Evolutionary conservation across 2,113 vertebrate species (phyloP).

Genomic region (Cyrtonyx montezumae): DNA sequence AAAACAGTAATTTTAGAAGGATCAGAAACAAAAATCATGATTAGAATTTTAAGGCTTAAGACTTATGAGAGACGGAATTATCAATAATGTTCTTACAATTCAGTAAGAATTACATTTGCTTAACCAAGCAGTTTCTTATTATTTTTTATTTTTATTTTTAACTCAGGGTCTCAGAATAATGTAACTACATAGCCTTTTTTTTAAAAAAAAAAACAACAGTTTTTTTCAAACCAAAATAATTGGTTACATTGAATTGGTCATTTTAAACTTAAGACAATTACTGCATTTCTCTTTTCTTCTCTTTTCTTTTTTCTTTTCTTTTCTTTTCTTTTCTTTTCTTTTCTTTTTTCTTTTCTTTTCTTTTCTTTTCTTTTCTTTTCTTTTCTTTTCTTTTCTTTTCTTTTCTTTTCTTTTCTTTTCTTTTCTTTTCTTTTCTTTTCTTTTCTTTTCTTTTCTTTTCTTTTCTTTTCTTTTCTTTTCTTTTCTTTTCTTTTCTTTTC

Average conservation of each 20-base stretch:
- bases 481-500: no score
- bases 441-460: no score
- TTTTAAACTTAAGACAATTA: not conserved
- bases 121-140: not conserved
- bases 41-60: not conserved
- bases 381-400: no score
- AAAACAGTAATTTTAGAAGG: not conserved
- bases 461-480: no score
- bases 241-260: not conserved
- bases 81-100: not conserved
- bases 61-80: not conserved
- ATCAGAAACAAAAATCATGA: not conserved
- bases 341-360: no score
- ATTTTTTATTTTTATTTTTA: not conserved
- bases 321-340: no score
- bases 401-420: no score
- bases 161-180: not conserved
- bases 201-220: not conserved
- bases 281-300: not conserved
- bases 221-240: not conserved
- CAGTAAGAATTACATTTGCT: not conserved
- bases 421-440: no score
- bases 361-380: no score
- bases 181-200: not conserved
- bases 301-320: no score